A percentile compares a stretch with the other conserved stretches of the same genome.
Evolutionary conservation across 2,797 vertebrate genomes (phyloP).

Genomic region (Taenioides sp.): DNA sequence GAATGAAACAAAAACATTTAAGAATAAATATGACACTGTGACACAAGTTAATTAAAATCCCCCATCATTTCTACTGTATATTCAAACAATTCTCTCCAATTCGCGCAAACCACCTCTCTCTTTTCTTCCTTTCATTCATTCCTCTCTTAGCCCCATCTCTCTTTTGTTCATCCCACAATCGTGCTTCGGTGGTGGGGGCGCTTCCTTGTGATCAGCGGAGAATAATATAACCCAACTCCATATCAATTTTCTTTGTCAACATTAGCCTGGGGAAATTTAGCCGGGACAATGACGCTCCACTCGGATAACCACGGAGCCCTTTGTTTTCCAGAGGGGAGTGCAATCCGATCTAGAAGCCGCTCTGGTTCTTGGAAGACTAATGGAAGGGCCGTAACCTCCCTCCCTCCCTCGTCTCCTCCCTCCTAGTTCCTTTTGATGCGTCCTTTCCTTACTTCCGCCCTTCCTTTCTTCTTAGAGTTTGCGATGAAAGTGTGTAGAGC

Average conservation of each 20-base stretch:
- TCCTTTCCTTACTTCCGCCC: slow-evolving; percentile 17
- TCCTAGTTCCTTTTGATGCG: background rate
- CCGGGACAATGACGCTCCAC: slow-evolving; percentile 51
- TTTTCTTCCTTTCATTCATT: background rate
- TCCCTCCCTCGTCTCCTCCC: slow-evolving; percentile 15
- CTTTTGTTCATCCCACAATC: background rate
- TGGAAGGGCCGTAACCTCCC: slow-evolving; percentile 67
- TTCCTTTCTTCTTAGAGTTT: slow-evolving; percentile 38
- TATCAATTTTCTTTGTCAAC: slow-evolving; percentile 72
- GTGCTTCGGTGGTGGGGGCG: slow-evolving; percentile 31
- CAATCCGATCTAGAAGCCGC: slow-evolving; percentile 67
- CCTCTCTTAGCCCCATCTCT: background rate
- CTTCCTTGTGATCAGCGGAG: slow-evolving; percentile 48
- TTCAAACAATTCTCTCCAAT: background rate
- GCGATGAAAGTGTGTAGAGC: slow-evolving; percentile 15
- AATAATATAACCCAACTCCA: slow-evolving; percentile 53
- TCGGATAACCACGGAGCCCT: slow-evolving; percentile 66
- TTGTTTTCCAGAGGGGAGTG: slow-evolving; percentile 64
- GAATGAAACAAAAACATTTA: too few relatives aligned
- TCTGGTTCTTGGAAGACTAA: slow-evolving; percentile 70
- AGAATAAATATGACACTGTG: too few relatives aligned
- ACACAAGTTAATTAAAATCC: too few relatives aligned
- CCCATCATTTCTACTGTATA: background rate
- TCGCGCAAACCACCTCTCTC: background rate
- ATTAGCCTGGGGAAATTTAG: slow-evolving; percentile 69